Evolutionary conservation across 2,888 invertebrate genomes (phyloP).

Genomic region (Eupithecia pulchellata): DNA sequence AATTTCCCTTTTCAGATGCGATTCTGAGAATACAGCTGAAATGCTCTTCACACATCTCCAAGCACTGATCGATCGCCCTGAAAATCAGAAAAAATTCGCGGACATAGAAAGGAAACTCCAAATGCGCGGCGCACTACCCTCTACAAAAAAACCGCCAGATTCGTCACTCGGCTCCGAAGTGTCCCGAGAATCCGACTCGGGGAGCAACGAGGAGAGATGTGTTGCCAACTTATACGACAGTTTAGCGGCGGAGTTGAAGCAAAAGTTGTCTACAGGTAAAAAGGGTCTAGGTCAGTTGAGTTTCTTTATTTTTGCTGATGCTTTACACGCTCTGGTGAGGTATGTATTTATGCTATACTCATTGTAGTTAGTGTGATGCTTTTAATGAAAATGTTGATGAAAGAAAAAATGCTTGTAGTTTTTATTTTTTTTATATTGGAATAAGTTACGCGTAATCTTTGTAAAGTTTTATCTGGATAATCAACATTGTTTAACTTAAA

Average conservation of each 20-base stretch:
- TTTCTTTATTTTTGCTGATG: slow-evolving; percentile 61
- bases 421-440: background rate
- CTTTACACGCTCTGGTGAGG: slow-evolving; percentile 46
- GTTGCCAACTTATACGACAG: slow-evolving; percentile 94
- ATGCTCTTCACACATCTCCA: slow-evolving; percentile 94
- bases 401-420: too few species aligned
- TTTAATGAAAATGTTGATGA: too few species aligned
- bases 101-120: slow-evolving; percentile 89
- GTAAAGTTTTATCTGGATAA: background rate
- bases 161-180: slow-evolving; percentile 91
- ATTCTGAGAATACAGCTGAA: slow-evolving; percentile 96
- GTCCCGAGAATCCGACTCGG: slow-evolving; percentile 89
- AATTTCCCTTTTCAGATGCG: slow-evolving; percentile 88
- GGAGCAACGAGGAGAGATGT: slow-evolving; percentile 88
- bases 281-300: slow-evolving; percentile 78
- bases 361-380: background rate
- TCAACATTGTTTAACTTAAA: background rate
- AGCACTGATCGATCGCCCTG: slow-evolving; percentile 91
- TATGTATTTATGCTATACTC: slow-evolving; percentile 44
- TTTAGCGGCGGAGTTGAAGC: slow-evolving; percentile 94
- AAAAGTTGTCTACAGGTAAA: slow-evolving; percentile 86
- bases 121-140: slow-evolving; percentile 85
- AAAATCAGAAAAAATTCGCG: slow-evolving; percentile 93
- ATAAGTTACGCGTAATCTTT: background rate
- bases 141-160: slow-evolving; percentile 87